Percentiles rank a stretch among this genome's conserved stretches.
Evolutionary conservation across 2,888 invertebrate genomes (phyloP).

Genomic region (Fissipunctia ypsillon): DNA sequence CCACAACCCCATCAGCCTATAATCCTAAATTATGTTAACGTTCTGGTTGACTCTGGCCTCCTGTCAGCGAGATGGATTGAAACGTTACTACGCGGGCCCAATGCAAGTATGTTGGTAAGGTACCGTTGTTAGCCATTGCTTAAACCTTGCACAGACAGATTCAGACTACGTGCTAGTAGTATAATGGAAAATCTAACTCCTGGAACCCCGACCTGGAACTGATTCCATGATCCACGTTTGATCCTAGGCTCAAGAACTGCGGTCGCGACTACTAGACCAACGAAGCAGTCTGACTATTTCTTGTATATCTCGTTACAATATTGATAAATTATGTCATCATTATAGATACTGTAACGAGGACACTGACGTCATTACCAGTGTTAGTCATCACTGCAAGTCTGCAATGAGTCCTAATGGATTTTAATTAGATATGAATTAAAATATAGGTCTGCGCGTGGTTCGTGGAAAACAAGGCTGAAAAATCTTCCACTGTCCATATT

Average conservation of each 20-base stretch:
- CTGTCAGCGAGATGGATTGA: background rate
- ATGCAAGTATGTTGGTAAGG: background rate
- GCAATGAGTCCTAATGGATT: constrained; percentile 39
- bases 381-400: constrained; percentile 32
- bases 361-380: constrained; percentile 7
- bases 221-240: background rate
- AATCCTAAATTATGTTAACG: background rate
- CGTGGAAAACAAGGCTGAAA: constrained; percentile 1
- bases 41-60: too few species aligned
- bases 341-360: background rate
- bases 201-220: background rate
- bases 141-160: background rate
- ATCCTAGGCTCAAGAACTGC: background rate
- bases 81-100: background rate
- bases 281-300: background rate
- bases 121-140: background rate
- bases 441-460: constrained; percentile 13
- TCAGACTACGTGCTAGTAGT: background rate
- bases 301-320: background rate
- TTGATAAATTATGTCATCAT: background rate
- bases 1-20: background rate
- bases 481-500: constrained; percentile 11
- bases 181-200: background rate
- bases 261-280: background rate
- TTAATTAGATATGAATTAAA: constrained; percentile 45